phyloP scores from a whole-genome alignment of 2,113 vertebrate species.

The Nyctereutes procyonoides region DNA sequence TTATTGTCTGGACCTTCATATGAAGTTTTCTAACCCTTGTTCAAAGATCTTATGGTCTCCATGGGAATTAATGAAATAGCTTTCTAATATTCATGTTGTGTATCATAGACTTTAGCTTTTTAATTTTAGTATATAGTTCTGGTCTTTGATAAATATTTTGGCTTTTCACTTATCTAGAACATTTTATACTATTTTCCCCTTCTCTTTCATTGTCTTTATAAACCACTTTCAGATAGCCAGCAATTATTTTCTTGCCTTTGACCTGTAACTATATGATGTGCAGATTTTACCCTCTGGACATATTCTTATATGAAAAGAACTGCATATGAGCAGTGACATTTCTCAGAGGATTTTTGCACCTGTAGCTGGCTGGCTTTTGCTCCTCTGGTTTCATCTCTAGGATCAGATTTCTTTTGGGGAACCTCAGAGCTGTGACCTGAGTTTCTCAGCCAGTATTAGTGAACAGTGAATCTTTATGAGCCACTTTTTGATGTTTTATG shows the following conservation, averaged over 20 bases:
- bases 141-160: background rate
- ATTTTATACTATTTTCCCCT: background rate
- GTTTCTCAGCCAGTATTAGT: background rate
- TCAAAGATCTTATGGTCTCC: background rate
- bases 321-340: background rate
- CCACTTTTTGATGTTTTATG: slow-evolving; percentile 46
- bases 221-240: background rate
- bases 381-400: background rate
- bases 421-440: background rate
- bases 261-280: accelerated
- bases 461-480: background rate
- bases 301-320: background rate
- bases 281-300: accelerated
- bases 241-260: background rate
- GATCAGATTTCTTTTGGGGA: background rate
- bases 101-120: background rate
- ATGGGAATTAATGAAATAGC: background rate
- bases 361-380: too few relatives aligned
- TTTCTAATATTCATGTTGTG: background rate
- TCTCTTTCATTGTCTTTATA: background rate
- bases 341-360: background rate
- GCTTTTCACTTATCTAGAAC: background rate
- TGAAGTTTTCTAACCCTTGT: background rate
- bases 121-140: background rate
- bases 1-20: background rate